phyloP scores from a whole-genome alignment of 2,797 vertebrate species.

The Onychomys arenicola region DNA sequence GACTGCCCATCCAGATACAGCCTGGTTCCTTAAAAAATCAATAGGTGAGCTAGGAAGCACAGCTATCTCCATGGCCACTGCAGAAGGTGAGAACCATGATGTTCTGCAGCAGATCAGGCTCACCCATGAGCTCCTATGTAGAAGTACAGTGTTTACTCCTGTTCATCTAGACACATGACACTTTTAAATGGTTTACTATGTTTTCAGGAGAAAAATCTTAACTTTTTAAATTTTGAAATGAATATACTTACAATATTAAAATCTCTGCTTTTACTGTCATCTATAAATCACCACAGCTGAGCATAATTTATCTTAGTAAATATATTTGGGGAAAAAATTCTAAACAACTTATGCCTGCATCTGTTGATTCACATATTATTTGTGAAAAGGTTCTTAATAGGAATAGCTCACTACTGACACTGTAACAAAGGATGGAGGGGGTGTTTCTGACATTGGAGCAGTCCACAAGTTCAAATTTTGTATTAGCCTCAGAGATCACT shows the following conservation, averaged over 20 bases:
- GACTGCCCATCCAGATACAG: neutral
- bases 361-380: slow-evolving; percentile 58
- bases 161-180: neutral
- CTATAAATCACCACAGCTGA: neutral
- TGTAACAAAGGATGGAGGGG: neutral
- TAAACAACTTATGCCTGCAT: neutral
- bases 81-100: neutral
- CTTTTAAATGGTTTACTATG: neutral
- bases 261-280: slow-evolving; percentile 22
- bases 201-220: neutral
- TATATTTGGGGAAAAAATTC: neutral
- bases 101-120: slow-evolving; percentile 14
- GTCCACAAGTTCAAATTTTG: neutral
- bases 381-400: slow-evolving; percentile 27
- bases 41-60: neutral
- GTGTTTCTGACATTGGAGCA: neutral
- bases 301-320: slow-evolving; percentile 17
- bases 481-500: too few species aligned
- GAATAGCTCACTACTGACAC: neutral
- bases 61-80: neutral
- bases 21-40: slow-evolving; percentile 35
- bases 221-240: slow-evolving; percentile 32
- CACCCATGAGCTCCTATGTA: neutral
- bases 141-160: neutral
- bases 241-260: slow-evolving; percentile 31